Conservation (phyloP, 2,888 invertebrate genomes). For the Drepanosiphum platanoidis region DNA sequence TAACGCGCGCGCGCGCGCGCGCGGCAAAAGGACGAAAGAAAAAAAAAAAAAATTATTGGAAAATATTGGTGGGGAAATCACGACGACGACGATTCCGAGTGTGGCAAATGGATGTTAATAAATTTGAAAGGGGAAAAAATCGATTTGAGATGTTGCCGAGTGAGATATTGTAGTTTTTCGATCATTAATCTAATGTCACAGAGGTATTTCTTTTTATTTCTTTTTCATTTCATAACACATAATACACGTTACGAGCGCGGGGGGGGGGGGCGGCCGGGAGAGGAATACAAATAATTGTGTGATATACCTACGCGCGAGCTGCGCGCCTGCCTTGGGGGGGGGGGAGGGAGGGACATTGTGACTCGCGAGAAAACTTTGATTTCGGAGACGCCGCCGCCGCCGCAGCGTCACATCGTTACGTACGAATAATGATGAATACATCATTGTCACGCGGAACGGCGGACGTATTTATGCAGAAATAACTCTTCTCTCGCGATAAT, state of each 20-base stretch:
- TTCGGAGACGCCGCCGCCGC: slow-evolving; percentile 9
- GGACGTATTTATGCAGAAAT: not conserved
- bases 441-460: slow-evolving; percentile 9
- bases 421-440: not conserved
- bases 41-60: slow-evolving; percentile 11
- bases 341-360: not conserved
- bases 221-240: slow-evolving; percentile 1
- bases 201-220: slow-evolving; percentile 51
- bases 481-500: not conserved
- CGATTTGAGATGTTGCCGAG: slow-evolving; percentile 53
- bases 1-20: slow-evolving; percentile 24
- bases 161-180: slow-evolving; percentile 60
- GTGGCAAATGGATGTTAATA: slow-evolving; percentile 55
- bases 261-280: too few species aligned
- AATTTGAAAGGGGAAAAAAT: slow-evolving; percentile 48
- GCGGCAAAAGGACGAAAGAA: not conserved
- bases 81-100: not conserved
- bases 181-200: slow-evolving; percentile 60
- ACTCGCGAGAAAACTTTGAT: slow-evolving; percentile 18
- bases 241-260: not conserved
- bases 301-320: too few species aligned
- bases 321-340: too few species aligned
- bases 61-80: slow-evolving; percentile 20
- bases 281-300: too few species aligned
- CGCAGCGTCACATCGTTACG: not conserved